Percentiles rank a stretch among this genome's conserved stretches.
Evolutionary conservation across 2,888 invertebrate genomes (phyloP).

Genomic region (Andrena hattorfiana): DNA sequence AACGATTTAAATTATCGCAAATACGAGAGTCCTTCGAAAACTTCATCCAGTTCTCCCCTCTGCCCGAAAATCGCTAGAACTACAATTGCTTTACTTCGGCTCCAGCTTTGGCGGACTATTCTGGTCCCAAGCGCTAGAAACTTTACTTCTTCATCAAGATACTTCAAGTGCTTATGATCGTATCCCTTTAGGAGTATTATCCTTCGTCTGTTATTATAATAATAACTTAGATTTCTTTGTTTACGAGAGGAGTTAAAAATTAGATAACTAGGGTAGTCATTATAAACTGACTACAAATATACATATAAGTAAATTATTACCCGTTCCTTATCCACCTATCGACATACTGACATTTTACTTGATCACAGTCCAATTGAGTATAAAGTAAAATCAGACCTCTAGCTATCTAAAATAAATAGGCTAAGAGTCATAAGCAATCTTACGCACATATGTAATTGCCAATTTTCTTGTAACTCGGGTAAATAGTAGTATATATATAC

Average conservation of each 20-base stretch:
- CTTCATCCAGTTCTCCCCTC: constrained; percentile 84
- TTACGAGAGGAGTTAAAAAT: neutral
- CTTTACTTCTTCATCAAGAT: constrained; percentile 66
- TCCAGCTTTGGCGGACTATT: constrained; percentile 64
- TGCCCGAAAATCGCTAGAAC: constrained; percentile 86
- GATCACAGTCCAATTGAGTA: constrained; percentile 59
- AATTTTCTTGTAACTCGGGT: neutral
- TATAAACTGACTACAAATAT: neutral
- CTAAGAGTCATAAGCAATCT: neutral
- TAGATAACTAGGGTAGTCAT: neutral
- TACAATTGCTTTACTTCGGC: constrained; percentile 61
- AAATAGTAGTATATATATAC: too few species aligned
- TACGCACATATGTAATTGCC: neutral
- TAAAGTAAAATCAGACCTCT: constrained; percentile 67
- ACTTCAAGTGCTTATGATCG: constrained; percentile 74
- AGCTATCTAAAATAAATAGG: constrained; percentile 68
- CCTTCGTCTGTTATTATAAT: constrained; percentile 57
- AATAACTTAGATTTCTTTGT: constrained; percentile 11
- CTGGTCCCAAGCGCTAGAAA: constrained; percentile 65
- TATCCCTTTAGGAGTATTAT: constrained; percentile 72
- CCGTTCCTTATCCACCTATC: constrained; percentile 70
- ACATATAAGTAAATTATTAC: constrained; percentile 56
- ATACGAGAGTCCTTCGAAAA: constrained; percentile 81
- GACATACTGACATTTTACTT: constrained; percentile 54
- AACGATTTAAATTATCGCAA: constrained; percentile 53